Percentiles rank a stretch among this genome's conserved stretches.
Evolutionary conservation across 1,140 invertebrate genomes (phyloP).

Genomic region (Ceratina australensis): DNA sequence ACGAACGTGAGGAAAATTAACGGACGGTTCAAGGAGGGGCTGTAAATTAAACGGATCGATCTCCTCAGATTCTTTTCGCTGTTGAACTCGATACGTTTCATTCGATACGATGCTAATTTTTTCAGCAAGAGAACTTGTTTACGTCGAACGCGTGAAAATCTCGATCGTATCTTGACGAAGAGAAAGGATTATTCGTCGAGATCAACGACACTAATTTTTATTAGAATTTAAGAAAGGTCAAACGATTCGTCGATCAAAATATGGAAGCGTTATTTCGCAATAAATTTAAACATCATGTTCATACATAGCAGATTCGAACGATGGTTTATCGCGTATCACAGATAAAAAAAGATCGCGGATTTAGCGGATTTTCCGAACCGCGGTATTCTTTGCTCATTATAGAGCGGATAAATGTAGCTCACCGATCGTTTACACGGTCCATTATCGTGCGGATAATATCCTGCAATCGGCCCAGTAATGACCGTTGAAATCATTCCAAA

Average conservation of each 20-base stretch:
- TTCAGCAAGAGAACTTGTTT: not conserved
- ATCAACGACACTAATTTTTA: not conserved
- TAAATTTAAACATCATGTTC: too few relatives aligned
- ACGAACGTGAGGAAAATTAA: not conserved
- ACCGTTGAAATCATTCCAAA: slow-evolving; percentile 37
- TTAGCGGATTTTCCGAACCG: slow-evolving; percentile 2
- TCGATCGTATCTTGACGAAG: not conserved
- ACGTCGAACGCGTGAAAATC: not conserved
- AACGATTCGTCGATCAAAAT: not conserved
- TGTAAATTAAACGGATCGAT: not conserved
- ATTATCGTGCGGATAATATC: slow-evolving; percentile 45
- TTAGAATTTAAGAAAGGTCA: not conserved
- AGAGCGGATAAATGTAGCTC: slow-evolving; percentile 28
- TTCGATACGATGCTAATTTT: not conserved
- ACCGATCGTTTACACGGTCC: slow-evolving; percentile 29
- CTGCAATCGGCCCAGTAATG: slow-evolving; percentile 33
- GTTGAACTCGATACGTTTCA: not conserved
- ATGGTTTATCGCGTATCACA: not conserved
- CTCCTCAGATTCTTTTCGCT: not conserved
- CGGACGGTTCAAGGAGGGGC: not conserved
- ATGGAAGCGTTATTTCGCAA: not conserved
- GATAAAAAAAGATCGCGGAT: not conserved
- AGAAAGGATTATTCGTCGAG: too few relatives aligned
- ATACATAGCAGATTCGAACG: not conserved
- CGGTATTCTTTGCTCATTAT: slow-evolving; percentile 39